These are phyloP conservation scores for Lepidurus apus DNA, from an alignment of 1,140 invertebrate genomes.

Conservation along the genomic window DNA sequence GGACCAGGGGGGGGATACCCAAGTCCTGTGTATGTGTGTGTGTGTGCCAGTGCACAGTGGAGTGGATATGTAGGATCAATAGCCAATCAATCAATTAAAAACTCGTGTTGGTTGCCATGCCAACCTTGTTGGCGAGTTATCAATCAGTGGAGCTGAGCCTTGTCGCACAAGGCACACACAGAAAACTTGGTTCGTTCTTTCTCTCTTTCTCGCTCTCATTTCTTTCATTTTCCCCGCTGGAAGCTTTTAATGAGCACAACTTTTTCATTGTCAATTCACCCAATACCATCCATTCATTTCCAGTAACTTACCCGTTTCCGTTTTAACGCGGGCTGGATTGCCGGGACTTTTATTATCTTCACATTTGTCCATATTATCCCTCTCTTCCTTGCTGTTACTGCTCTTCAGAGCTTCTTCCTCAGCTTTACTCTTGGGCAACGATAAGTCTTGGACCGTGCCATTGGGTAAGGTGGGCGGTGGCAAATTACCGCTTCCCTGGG, in stretches of 20 bases:
- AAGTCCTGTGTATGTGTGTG: no score
- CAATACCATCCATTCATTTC: not conserved
- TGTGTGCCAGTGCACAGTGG: not conserved
- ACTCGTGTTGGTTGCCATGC: conserved; percentile 4
- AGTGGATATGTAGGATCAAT: conserved; percentile 4
- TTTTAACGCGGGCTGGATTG: conserved; percentile 15
- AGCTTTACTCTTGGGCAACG: conserved; percentile 54
- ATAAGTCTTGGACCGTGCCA: conserved; percentile 73
- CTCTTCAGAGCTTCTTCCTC: conserved; percentile 31
- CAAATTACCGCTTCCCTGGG: conserved; percentile 36
- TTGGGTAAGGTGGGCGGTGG: conserved; percentile 43
- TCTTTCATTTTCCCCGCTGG: not conserved
- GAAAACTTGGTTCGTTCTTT: not conserved
- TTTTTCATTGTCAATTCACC: not conserved
- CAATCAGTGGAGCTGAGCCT: not conserved
- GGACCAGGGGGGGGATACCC: not conserved
- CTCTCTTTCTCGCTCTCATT: not conserved
- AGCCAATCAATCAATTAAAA: conserved; percentile 16
- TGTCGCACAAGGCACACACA: not conserved
- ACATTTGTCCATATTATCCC: not conserved
- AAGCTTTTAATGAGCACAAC: not conserved
- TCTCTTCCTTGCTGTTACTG: conserved; percentile 23
- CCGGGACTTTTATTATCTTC: conserved; percentile 9
- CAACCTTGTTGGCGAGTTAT: not conserved
- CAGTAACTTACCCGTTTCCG: conserved; percentile 10